Evolutionary conservation across 2,888 invertebrate genomes (phyloP), one percentile per base, ranked within the genome.

Genomic region (Noctua comes): DNA sequence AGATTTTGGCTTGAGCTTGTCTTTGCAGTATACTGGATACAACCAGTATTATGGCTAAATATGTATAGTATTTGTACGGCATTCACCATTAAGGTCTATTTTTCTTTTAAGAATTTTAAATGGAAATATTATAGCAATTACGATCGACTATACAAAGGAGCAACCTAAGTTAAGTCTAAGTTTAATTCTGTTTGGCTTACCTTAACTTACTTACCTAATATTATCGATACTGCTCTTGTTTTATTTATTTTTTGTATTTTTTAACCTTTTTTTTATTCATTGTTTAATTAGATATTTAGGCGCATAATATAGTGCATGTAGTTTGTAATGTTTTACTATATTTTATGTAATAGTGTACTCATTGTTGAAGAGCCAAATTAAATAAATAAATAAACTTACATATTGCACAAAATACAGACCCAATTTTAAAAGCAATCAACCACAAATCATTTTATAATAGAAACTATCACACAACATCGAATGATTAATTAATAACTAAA

Each of bases 401-500:
- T 1, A 54, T 40, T 24, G 4, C 1, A 21, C 24, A n/a, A n/a
- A 79, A 64, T 10, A 57, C 40, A 64, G 21, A 31, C 8, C 13
- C 21, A 51, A 16, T 36, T 76, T 54, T 36, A 57, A 72, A 51
- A 36, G 27, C 13, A 59, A 36, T 51, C n/a, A 40, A 73, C 57
- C 62, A 62, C 82, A 70, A 76, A 73, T 57, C 13, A 66, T 66
- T 36, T 16, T 11, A 27, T 51, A 59, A 69, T 70, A 73, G 68
- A 64, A 65, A 65, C 70, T 64, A 73, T 66, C 64, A 68, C 54
- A 77, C 70, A 59, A 64, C 48, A 72, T 68, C 46, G 48, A 82
- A 74, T 74, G 69, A 72, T 84, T 72, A 74, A 73, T 79, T 76
- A 73, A 57, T 73, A 68, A 65, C 59, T 81, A 73, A 74, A 82